These are phyloP conservation scores for Indicator indicator DNA, from an alignment of 2,113 vertebrate species.

Conservation along the genomic window DNA sequence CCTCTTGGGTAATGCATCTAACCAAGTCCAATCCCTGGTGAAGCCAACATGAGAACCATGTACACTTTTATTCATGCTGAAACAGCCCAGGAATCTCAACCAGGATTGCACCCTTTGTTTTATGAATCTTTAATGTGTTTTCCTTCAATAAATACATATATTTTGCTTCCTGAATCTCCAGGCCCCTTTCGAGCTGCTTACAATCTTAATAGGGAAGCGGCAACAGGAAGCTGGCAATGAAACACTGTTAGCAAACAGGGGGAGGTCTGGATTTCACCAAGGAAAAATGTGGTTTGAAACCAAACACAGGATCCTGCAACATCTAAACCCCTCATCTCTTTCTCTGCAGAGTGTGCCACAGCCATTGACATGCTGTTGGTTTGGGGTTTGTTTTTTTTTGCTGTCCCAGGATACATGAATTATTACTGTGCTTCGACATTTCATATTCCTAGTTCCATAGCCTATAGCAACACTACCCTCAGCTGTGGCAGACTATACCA, in stretches of 20 bases:
- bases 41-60: not conserved
- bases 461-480: conserved; percentile 63
- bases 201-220: conserved; percentile 43
- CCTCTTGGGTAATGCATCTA: not conserved
- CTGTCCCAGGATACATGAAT: conserved; percentile 73
- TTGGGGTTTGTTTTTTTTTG: conserved; percentile 47
- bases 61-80: conserved; percentile 9
- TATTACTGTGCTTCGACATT: conserved; percentile 70
- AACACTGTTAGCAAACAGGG: conserved; percentile 28
- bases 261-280: conserved; percentile 36
- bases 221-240: not conserved
- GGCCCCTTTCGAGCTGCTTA: not conserved
- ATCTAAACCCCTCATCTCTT: conserved; percentile 59
- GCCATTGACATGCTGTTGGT: conserved; percentile 68
- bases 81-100: conserved; percentile 53
- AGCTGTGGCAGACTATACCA: conserved; percentile 44
- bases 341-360: conserved; percentile 63
- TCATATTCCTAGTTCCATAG: conserved; percentile 69
- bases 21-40: not conserved
- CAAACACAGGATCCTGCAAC: conserved; percentile 21
- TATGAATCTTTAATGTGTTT: conserved; percentile 71
- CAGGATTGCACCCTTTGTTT: conserved; percentile 40
- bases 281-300: conserved; percentile 39
- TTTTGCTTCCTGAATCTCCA: conserved; percentile 40
- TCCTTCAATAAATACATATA: conserved; percentile 63